phyloP scores from a whole-genome alignment of 2,797 vertebrate species.

The Oreochromis mossambicus region DNA sequence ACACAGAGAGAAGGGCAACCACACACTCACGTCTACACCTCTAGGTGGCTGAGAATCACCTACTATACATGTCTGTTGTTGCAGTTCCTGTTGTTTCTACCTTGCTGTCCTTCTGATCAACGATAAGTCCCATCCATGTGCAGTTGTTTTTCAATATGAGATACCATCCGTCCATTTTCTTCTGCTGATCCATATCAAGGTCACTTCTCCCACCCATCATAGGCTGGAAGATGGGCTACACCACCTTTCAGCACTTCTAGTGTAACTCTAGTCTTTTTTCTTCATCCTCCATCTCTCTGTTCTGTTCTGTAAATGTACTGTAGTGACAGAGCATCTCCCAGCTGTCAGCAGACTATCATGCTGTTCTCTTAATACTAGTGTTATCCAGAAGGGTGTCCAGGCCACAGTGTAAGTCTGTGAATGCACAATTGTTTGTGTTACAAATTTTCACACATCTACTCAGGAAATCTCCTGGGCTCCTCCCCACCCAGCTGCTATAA shows the following conservation, averaged over 20 bases:
- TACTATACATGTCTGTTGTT: not conserved
- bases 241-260: not conserved
- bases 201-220: not conserved
- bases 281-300: not conserved
- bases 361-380: not conserved
- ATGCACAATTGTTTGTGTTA: not conserved
- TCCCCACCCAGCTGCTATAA: not conserved
- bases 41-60: not conserved
- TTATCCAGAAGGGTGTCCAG: not conserved
- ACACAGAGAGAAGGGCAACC: not conserved
- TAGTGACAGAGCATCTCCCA: not conserved
- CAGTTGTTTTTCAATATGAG: not conserved
- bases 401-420: not conserved
- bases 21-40: not conserved
- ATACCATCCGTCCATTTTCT: not conserved
- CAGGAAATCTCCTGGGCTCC: not conserved
- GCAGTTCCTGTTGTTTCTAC: not conserved
- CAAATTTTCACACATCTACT: not conserved
- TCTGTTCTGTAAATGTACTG: not conserved
- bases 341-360: not conserved
- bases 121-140: accelerated
- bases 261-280: not conserved
- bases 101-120: not conserved
- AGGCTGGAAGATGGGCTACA: not conserved
- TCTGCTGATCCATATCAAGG: not conserved